phyloP scores from a whole-genome alignment of 1,140 invertebrate species.

The Rhopalosiphum padi region DNA sequence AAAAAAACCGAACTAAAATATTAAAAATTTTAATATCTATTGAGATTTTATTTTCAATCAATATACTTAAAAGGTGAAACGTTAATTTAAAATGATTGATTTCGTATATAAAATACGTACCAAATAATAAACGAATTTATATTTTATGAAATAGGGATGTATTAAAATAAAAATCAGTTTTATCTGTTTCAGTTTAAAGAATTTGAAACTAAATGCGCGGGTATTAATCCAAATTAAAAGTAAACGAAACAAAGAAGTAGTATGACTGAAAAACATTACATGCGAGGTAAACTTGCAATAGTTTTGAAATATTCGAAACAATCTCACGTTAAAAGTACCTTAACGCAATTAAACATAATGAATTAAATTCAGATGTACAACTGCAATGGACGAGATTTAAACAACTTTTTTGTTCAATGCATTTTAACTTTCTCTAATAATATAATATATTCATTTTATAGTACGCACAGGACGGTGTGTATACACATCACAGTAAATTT shows the following conservation, averaged over 20 bases:
- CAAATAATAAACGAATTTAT: background rate
- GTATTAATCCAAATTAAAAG: background rate
- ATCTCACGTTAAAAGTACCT: background rate
- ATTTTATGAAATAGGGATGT: background rate
- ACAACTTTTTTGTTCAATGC: background rate
- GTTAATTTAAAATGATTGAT: background rate
- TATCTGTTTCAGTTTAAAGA: background rate
- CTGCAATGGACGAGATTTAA: background rate
- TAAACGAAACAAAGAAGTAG: background rate
- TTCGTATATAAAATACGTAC: background rate
- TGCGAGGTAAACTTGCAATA: background rate
- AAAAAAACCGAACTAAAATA: background rate
- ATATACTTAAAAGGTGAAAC: background rate
- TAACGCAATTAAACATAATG: background rate
- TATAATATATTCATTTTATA: background rate
- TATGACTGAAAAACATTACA: background rate
- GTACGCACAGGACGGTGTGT: background rate
- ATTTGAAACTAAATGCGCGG: background rate
- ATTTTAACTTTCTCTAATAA: background rate
- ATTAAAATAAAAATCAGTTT: background rate
- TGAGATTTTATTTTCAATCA: background rate
- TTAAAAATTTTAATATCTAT: background rate
- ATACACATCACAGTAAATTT: constrained; percentile 2
- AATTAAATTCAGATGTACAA: background rate
- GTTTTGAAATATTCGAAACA: background rate